Percentiles rank a stretch among this genome's conserved stretches.
These are phyloP conservation scores for Thomomys bottae DNA, from an alignment of 2,113 vertebrate species.

Conservation along the genomic window DNA sequence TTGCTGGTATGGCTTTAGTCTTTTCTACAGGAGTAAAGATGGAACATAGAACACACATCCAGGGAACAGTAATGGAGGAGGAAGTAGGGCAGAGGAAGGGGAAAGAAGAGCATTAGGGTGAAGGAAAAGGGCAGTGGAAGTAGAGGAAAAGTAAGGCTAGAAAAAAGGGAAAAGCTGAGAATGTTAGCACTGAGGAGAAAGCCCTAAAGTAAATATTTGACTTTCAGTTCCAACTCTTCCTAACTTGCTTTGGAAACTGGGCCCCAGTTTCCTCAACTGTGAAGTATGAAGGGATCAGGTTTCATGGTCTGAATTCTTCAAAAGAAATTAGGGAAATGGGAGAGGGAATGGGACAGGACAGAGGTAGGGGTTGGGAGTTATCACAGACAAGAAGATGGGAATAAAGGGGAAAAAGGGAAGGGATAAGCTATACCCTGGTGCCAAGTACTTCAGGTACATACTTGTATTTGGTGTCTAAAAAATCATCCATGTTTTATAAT, in stretches of 20 bases:
- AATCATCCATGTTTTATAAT: neutral
- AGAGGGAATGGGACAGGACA: neutral
- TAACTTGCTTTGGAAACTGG: neutral
- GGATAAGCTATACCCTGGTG: rapidly evolving
- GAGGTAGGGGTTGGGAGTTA: neutral
- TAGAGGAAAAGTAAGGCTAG: neutral
- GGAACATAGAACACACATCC: conserved; percentile 70
- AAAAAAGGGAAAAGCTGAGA: neutral
- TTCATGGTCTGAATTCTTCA: neutral
- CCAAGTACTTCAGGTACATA: rapidly evolving
- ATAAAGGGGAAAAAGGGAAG: neutral
- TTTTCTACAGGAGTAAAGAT: conserved; percentile 36
- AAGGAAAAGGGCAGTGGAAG: neutral
- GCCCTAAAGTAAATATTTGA: neutral
- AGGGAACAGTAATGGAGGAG: neutral
- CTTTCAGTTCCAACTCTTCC: neutral
- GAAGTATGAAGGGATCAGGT: neutral
- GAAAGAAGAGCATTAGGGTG: too few relatives aligned
- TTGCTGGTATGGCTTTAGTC: neutral
- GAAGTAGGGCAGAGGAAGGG: neutral
- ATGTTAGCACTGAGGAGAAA: neutral
- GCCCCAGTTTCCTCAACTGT: neutral
- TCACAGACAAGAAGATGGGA: neutral
- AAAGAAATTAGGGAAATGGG: neutral
- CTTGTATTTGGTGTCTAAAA: too few relatives aligned